These are phyloP conservation scores for Tonatia bakeri DNA, from an alignment of 2,113 vertebrate genomes.

Conservation along the genomic window DNA sequence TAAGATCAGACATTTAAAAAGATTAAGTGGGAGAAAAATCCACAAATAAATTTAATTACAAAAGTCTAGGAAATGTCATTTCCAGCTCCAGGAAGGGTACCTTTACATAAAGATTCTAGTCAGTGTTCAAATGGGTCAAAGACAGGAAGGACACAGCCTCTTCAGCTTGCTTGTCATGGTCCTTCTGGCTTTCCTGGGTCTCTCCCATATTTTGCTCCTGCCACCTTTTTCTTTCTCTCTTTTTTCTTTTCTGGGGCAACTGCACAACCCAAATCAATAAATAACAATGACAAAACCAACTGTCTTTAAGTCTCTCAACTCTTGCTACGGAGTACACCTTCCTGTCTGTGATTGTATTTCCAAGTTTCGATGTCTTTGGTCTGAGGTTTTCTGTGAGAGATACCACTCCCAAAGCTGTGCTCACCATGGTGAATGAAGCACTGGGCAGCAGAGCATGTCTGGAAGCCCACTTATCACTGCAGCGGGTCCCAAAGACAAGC, in stretches of 20 bases:
- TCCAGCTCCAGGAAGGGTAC: background rate
- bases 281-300: background rate
- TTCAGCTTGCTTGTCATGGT: background rate
- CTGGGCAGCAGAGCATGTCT: background rate
- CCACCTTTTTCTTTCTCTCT: background rate
- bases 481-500: background rate
- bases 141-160: background rate
- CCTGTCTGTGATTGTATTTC: background rate
- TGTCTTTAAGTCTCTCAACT: background rate
- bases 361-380: background rate
- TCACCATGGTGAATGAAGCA: background rate
- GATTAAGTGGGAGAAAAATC: background rate
- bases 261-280: background rate
- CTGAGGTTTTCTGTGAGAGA: background rate
- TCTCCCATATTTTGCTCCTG: background rate
- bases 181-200: background rate
- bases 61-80: background rate
- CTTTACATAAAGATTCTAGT: background rate
- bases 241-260: background rate
- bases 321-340: background rate
- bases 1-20: background rate
- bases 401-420: background rate
- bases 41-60: background rate
- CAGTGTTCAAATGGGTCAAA: background rate
- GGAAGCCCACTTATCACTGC: background rate